Evolutionary conservation across 1,140 invertebrate genomes (phyloP), one percentile per base, ranked within the genome.

Genomic region (Phymorhynchus buccinoides): DNA sequence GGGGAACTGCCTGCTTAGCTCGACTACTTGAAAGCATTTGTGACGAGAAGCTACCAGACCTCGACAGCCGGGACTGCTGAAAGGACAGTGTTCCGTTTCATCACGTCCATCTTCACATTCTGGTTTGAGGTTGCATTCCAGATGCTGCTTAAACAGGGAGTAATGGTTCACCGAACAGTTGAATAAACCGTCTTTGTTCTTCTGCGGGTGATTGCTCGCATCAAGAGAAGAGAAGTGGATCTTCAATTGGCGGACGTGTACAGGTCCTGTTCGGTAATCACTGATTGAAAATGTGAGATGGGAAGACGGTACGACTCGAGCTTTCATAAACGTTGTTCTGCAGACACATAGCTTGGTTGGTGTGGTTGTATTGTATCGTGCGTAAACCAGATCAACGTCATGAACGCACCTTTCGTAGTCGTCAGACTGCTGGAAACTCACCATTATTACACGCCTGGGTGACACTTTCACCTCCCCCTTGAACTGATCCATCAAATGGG

Each of bases 51-150:
- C 44, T 16, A 80, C 79, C 9, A 16, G 18, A 14, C 79, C 79
- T 16, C 35, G 42, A 37, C 79, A 80, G n/a, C 18, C 79, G 3
- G 79, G 44, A 56, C 44, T 56, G 44, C 44, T 56, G 79, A 35
- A 80, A 18, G 79, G 79, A 56, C 79, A 80, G 79, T 56, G 42
- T 37, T 32, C 30, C 0, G 41, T 48, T 32, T 80, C 79, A 42
- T 80, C 79, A n/a, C 42, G 39, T 56, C 79, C 79, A 9, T 62
- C 32, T 14, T 80, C 39, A 32, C 79, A 80, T 30, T 80, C 79
- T 42, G 4, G n/a, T 32, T 62, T 30, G 1, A 35, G 79, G 39
- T 62, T 80, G 7, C 79, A 80, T 0, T 80, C 48, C 79, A 80
- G 79, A n/a, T 80, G 79, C 22, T 62, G 27, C 27, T 56, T 1